Base-by-base conservation (phyloP, 1,140 invertebrate species). In the Hyposmocoma kahamanoa region DNA sequence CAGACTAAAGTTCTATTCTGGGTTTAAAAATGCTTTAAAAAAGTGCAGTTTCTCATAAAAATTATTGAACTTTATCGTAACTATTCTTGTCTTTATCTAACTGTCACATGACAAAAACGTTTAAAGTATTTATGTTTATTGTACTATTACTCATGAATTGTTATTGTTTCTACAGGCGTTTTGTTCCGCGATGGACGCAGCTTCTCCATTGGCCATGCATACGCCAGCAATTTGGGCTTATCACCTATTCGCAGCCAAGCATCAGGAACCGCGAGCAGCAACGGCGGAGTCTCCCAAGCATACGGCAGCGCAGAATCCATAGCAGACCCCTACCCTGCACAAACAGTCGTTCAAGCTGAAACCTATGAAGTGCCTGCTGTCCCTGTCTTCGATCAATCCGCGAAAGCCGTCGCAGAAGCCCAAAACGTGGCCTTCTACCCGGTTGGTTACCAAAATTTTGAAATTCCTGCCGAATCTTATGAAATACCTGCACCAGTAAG, bases 361-460 rank as follows among this genome's bases (percentile, higher is more conserved):
- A 59, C 64, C 11, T 73, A 65, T 30, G 64, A 76, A 42, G 39
- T 21, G 8, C 55, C 61, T 32, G 49, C 50, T 32, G 32, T 53
- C 11, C 47, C 59, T 30, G 38, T 42, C 18, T 65, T 64, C 32
- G 68, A 61, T n/a, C n/a, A n/a, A n/a, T 50, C 56, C 0, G 65
- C 72, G 11, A 71, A 74, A 21, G 74, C 80, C 9, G 42, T 66
- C 3, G 79, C 71, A 28, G 59, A 74, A 45, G 63, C 67, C 0
- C 68, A 80, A 28, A 67, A 75, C 34, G 70, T 59, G 3, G 59
- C 51, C 4, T 76, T 70, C 54, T 79, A 78, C 47, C 49, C 65
- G 2, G 50, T 79, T 26, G 76, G 75, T 0, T 61, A 62, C 0
- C 78, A 84, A 45, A 77, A 71, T 53, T 81, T 75, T 24, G 72